A percentile compares a stretch with the other conserved stretches of the same genome.
Evolutionary conservation across 2,797 vertebrate genomes (phyloP).

Genomic region (Apogon hyalosoma): DNA sequence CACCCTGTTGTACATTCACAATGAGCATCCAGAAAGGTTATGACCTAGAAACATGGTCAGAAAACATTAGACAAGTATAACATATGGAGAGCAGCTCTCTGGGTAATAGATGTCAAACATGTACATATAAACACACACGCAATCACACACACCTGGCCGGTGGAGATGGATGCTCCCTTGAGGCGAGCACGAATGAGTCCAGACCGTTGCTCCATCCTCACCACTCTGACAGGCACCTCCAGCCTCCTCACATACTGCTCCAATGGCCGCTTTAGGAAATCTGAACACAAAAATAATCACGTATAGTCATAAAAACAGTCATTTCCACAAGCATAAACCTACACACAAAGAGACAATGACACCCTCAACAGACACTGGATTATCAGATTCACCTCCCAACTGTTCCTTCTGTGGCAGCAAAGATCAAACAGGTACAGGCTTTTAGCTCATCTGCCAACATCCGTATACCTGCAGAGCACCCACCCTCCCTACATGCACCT

Average conservation of each 20-base stretch:
- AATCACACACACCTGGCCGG: slow-evolving; percentile 86
- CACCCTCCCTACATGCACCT: background rate
- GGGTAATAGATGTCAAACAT: background rate
- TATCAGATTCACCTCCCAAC: slow-evolving; percentile 6
- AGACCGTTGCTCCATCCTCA: slow-evolving; percentile 98
- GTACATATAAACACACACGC: slow-evolving; percentile 1
- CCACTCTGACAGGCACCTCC: slow-evolving; percentile 93
- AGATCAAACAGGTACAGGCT: slow-evolving; percentile 42
- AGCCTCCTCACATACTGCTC: slow-evolving; percentile 95
- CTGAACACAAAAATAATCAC: slow-evolving; percentile 72
- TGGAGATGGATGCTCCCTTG: slow-evolving; percentile 95
- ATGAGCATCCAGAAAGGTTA: slow-evolving; percentile 98
- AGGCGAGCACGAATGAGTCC: slow-evolving; percentile 96
- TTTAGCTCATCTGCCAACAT: slow-evolving; percentile 14
- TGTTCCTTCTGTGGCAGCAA: slow-evolving; percentile 8
- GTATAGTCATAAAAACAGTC: background rate
- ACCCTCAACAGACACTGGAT: slow-evolving; percentile 22
- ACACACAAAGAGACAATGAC: slow-evolving; percentile 24
- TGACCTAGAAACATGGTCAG: slow-evolving; percentile 81
- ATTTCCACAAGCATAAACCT: slow-evolving; percentile 5
- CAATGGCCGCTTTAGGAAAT: slow-evolving; percentile 94
- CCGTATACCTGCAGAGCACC: slow-evolving; percentile 31
- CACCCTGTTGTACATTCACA: slow-evolving; percentile 98
- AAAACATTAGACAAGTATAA: slow-evolving; percentile 40
- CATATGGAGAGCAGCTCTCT: slow-evolving; percentile 30